Evolutionary conservation across 2,113 vertebrate species (phyloP).

Genomic region (Ciconia stormi): DNA sequence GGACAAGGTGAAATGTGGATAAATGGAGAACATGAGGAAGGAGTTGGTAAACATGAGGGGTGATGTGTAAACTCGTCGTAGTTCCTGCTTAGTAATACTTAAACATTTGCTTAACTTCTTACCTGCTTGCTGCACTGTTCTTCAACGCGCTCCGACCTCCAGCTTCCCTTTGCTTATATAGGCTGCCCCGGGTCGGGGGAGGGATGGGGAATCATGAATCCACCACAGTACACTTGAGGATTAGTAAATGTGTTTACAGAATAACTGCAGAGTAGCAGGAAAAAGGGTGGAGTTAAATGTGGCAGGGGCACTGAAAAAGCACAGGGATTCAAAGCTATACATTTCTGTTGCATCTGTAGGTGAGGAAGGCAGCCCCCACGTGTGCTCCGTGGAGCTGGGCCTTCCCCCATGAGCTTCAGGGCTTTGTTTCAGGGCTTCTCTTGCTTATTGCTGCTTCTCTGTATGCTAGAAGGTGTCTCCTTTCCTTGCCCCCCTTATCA

Average conservation of each 20-base stretch:
- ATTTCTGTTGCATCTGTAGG: neutral
- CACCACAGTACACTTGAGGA: neutral
- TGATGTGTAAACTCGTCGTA: neutral
- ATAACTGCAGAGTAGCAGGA: neutral
- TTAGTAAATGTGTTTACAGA: neutral
- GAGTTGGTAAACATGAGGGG: neutral
- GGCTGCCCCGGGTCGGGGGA: neutral
- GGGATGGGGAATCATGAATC: neutral
- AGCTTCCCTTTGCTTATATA: neutral
- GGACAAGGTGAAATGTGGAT: neutral
- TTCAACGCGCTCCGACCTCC: neutral
- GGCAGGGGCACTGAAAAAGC: neutral
- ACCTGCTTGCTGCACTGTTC: neutral
- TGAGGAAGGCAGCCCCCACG: neutral
- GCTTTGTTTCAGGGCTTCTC: neutral
- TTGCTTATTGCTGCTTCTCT: neutral
- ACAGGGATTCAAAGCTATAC: neutral
- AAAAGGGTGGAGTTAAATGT: neutral
- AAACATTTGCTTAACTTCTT: constrained; percentile 34
- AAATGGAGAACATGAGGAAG: neutral
- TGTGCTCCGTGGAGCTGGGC: neutral
- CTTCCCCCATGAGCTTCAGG: neutral
- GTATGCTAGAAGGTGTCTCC: neutral
- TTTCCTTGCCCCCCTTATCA: neutral
- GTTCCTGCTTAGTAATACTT: constrained; percentile 1